Evolutionary conservation across 1,140 invertebrate genomes (phyloP).

Genomic region (Oreohelix idahoensis): DNA sequence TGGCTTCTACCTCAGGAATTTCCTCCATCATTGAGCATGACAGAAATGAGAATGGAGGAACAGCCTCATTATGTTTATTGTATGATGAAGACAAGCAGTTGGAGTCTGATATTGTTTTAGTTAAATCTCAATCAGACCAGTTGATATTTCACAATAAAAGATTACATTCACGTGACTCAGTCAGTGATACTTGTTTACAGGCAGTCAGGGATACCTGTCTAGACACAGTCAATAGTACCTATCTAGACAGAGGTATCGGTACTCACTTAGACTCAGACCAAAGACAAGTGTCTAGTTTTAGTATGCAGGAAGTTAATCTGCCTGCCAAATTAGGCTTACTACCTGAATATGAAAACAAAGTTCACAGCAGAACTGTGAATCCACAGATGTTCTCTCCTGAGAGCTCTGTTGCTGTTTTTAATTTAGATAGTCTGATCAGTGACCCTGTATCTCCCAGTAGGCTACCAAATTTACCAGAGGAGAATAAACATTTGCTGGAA

Average conservation of each 20-base stretch:
- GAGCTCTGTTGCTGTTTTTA: not conserved
- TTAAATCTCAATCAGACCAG: too few species aligned
- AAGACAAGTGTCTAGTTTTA: not conserved
- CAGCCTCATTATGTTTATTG: too few species aligned
- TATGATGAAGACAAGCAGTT: too few species aligned
- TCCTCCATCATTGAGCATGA: not conserved
- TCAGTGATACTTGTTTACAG: too few species aligned
- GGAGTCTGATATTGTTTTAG: too few species aligned
- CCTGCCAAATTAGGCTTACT: not conserved
- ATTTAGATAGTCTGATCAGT: not conserved
- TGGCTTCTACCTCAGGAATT: not conserved
- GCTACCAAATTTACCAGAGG: constrained; percentile 12
- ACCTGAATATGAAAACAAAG: not conserved
- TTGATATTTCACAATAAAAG: too few species aligned
- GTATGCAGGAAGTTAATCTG: not conserved
- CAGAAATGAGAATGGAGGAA: too few species aligned
- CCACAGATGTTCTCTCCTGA: not conserved
- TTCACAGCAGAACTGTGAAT: not conserved
- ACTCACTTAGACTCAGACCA: too few species aligned
- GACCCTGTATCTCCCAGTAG: not conserved
- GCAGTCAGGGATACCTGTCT: too few species aligned
- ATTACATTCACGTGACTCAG: too few species aligned
- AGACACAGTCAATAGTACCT: too few species aligned
- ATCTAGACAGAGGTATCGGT: too few species aligned
- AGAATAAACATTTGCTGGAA: not conserved